Base-by-base conservation (phyloP, 1,140 invertebrate species). In the Mylabris phalerata region DNA sequence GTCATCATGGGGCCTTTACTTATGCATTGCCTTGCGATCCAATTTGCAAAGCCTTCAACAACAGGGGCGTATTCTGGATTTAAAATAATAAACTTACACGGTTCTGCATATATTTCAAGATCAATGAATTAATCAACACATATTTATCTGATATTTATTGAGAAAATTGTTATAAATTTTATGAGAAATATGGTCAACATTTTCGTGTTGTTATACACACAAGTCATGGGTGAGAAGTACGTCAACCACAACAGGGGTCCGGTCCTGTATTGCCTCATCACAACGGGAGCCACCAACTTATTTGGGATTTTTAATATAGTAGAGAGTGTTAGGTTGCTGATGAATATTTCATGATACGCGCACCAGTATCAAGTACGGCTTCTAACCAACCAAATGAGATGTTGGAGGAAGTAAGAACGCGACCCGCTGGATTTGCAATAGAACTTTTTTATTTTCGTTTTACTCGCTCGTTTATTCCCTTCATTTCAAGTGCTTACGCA, bases 291-390 rank as follows among this genome's bases (percentile, higher is more conserved):
- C 54, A 38, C 59, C 50, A 61, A 57, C 54, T 56, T 61, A 56
- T 61, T 61, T 57, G 54, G 59, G 59, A 57, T 61, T 57, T 57
- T 61, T 61, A 57, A 66, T 66, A 66, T 65, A 67, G 65, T 64
- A 60, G 65, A 67, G 60, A 67, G 65, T 67, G 65, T 69, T 65
- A 61, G 66, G 57, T 63, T 57, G 59, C 60, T 65, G 61, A 69
- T 69, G 67, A 69, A 69, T 69, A 69, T 69, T 69, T 69, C 67
- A 69, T 69, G 67, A 69, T 69, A 67, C 64, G 66, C 64, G 67
- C 57, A 60, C 50, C 66, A 67, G 62, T 68, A 66, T 63, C 64
- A 66, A 65, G 61, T 65, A 58, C 49, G 58, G 58, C 55, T 61
- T 41, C 19, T 38, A 43, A 58, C 47, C 64, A 66, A 62, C 61